These are phyloP conservation scores for Dioctria rufipes DNA, from an alignment of 2,888 invertebrate species.

Conservation along the genomic window DNA sequence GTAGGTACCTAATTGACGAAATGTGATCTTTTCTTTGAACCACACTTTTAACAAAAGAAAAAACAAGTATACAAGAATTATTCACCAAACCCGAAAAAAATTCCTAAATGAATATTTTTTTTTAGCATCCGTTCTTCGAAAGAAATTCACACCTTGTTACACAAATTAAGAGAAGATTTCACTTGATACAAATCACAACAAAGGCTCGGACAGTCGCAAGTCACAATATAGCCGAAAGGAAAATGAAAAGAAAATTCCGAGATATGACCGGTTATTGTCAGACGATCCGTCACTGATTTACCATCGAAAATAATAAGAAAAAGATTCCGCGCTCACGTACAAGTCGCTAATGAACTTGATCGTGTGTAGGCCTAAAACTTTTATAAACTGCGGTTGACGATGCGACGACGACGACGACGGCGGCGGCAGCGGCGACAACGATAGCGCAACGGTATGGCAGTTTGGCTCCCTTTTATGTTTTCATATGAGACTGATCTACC, in stretches of 20 bases:
- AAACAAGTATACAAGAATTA: not conserved
- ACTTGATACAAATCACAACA: conserved; percentile 20
- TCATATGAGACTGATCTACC: conserved; percentile 31
- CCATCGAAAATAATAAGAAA: not conserved
- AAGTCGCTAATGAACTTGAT: conserved; percentile 57
- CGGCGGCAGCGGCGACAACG: too few species aligned
- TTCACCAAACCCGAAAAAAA: conserved; percentile 13
- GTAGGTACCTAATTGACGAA: not conserved
- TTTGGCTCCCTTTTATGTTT: conserved; percentile 41
- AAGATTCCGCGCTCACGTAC: conserved; percentile 54
- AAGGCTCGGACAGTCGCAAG: not conserved
- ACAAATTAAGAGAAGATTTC: conserved; percentile 36
- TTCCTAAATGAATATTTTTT: not conserved
- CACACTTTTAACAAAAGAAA: not conserved
- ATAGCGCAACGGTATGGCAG: not conserved
- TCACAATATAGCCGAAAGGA: not conserved
- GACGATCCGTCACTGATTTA: not conserved
- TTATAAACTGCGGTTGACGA: conserved; percentile 47
- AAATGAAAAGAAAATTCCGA: not conserved
- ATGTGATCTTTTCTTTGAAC: not conserved
- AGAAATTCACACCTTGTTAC: conserved; percentile 30
- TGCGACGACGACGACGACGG: too few species aligned
- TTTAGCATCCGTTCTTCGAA: conserved; percentile 16
- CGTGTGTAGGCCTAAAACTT: conserved; percentile 53
- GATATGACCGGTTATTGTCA: not conserved